Evolutionary conservation across 2,888 invertebrate species (phyloP).

Genomic region (Achlya flavicornis): DNA sequence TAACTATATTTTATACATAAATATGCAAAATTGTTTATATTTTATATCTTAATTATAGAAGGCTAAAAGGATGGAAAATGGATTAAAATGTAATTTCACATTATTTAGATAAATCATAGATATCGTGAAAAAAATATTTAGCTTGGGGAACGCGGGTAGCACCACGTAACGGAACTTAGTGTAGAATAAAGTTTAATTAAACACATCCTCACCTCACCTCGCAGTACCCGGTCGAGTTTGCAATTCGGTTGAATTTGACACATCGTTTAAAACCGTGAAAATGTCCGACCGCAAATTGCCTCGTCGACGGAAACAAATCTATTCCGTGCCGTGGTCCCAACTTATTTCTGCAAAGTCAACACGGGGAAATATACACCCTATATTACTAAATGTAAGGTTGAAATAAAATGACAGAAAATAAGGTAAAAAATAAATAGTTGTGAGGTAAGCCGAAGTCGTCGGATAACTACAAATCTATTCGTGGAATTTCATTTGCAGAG

Average conservation of each 20-base stretch:
- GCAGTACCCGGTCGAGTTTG: neutral
- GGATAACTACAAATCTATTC: slow-evolving; percentile 16
- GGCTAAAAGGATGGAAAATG: too few relatives aligned
- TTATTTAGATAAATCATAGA: too few relatives aligned
- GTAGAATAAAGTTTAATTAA: neutral
- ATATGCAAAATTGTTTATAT: too few relatives aligned
- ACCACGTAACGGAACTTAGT: too few relatives aligned
- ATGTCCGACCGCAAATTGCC: slow-evolving; percentile 14
- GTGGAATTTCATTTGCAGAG: slow-evolving; percentile 13
- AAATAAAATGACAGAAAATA: too few relatives aligned
- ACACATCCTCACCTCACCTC: neutral
- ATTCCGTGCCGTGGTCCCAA: slow-evolving; percentile 13
- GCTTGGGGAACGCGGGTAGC: too few relatives aligned
- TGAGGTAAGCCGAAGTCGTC: slow-evolving; percentile 9
- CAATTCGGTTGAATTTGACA: slow-evolving; percentile 10
- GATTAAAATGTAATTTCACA: too few relatives aligned
- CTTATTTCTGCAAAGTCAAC: slow-evolving; percentile 12
- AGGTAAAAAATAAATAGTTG: neutral
- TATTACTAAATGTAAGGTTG: too few relatives aligned
- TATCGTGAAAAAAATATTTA: too few relatives aligned
- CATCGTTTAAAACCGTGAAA: slow-evolving; percentile 13
- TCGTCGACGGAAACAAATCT: slow-evolving; percentile 20
- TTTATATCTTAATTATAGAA: too few relatives aligned
- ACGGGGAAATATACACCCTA: slow-evolving; percentile 8
- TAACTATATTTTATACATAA: too few relatives aligned